Percentiles rank a stretch among this genome's conserved stretches.
These are phyloP conservation scores for Trachythela sp. DNA, from an alignment of 64 coral and sea anemone species.

Conservation along the genomic window DNA sequence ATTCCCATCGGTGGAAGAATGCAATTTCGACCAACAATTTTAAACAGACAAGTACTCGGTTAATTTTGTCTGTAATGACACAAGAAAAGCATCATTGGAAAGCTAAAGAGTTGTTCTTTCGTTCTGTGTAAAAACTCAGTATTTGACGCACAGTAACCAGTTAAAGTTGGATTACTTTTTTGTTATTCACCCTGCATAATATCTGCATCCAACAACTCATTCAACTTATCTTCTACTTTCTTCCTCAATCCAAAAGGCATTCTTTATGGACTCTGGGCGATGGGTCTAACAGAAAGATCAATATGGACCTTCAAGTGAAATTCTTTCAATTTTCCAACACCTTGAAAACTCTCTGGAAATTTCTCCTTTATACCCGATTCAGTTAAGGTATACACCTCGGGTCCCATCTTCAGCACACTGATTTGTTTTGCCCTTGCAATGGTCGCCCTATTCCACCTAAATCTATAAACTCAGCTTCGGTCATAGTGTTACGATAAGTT, in stretches of 20 bases:
- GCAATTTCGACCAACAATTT: no score
- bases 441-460: not conserved
- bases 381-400: not conserved
- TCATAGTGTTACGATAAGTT: not conserved
- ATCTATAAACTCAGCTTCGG: not conserved
- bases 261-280: not conserved
- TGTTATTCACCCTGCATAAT: no score
- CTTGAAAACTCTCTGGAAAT: not conserved
- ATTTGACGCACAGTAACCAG: no score
- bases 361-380: not conserved
- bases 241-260: not conserved
- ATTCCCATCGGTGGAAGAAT: no score
- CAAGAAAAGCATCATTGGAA: no score
- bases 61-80: no score
- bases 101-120: no score
- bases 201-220: not conserved
- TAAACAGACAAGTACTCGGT: no score
- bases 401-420: not conserved
- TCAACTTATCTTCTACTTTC: not conserved
- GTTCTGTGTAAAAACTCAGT: no score
- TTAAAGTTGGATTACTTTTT: no score
- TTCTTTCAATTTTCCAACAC: not conserved
- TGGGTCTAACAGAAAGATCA: not conserved
- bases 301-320: not conserved
- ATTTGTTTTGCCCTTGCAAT: not conserved